A percentile compares a stretch with the other conserved stretches of the same genome.
phyloP scores from a whole-genome alignment of 2,888 invertebrate genomes.

The Acheta domesticus region DNA sequence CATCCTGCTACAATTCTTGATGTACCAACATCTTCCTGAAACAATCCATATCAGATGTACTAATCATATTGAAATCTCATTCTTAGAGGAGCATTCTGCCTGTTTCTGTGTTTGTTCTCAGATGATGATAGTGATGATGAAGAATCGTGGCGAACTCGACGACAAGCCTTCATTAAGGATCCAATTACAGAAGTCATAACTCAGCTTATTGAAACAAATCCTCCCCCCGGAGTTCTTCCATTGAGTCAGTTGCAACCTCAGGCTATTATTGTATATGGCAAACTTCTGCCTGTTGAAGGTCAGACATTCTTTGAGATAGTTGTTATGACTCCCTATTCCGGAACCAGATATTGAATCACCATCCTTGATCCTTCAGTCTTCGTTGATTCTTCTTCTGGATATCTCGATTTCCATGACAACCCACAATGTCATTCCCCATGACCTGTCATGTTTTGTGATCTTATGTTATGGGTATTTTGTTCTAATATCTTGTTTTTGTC shows the following conservation, averaged over 20 bases:
- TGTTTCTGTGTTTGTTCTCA: neutral
- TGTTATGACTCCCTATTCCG: too few relatives aligned
- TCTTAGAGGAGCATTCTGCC: neutral
- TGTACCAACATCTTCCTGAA: too few relatives aligned
- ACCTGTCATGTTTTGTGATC: too few relatives aligned
- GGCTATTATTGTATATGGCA: conserved; percentile 80
- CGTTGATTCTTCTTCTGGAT: too few relatives aligned
- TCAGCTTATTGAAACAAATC: conserved; percentile 69
- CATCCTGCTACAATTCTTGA: too few relatives aligned
- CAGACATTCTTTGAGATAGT: conserved; percentile 42
- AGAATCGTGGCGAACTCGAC: conserved; percentile 47
- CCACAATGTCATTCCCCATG: too few relatives aligned
- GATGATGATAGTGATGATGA: conserved; percentile 45
- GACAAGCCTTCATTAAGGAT: conserved; percentile 44
- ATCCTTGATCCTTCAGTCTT: too few relatives aligned
- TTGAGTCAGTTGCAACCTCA: conserved; percentile 73
- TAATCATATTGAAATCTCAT: neutral
- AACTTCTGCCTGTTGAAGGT: conserved; percentile 72
- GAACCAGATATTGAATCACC: too few relatives aligned
- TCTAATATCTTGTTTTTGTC: too few relatives aligned
- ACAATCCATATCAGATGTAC: neutral
- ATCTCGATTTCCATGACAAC: too few relatives aligned
- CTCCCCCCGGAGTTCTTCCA: conserved; percentile 67
- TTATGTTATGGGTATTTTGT: too few relatives aligned
- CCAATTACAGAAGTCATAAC: conserved; percentile 64